Percentiles rank a stretch among this genome's conserved stretches.
Evolutionary conservation across 2,113 vertebrate species (phyloP).

Genomic region (Callorhinus ursinus): DNA sequence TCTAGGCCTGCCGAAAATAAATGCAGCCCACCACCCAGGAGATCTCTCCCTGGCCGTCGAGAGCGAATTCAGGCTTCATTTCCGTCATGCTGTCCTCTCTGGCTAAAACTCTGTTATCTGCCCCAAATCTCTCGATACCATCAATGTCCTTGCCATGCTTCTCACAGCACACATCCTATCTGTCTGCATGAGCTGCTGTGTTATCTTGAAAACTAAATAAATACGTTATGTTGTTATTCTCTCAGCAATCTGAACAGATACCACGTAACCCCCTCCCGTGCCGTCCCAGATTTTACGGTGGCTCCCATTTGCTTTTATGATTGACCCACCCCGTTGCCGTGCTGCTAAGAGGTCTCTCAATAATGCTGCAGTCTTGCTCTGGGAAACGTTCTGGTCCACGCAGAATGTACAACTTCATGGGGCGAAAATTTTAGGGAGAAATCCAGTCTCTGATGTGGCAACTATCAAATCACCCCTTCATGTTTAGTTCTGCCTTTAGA

Average conservation of each 20-base stretch:
- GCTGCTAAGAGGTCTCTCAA: background rate
- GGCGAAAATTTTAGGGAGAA: background rate
- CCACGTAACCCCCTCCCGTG: rapidly evolving
- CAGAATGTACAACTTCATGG: too few species aligned
- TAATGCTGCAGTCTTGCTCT: too few species aligned
- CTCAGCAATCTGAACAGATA: background rate
- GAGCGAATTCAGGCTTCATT: background rate
- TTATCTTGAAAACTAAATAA: background rate
- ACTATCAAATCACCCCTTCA: background rate
- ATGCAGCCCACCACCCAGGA: background rate
- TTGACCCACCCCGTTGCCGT: background rate
- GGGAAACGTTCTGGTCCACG: background rate
- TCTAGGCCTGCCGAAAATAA: background rate
- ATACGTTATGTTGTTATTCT: too few species aligned
- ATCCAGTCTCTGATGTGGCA: background rate
- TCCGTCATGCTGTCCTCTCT: background rate
- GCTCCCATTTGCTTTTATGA: background rate
- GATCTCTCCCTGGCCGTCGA: background rate
- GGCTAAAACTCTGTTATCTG: background rate
- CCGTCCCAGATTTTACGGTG: background rate
- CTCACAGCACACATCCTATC: background rate
- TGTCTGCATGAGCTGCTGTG: background rate
- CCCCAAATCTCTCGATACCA: background rate
- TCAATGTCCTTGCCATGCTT: background rate
- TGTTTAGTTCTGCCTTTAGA: background rate